A percentile compares a stretch with the other conserved stretches of the same genome.
These are phyloP conservation scores for Cantharis nigra DNA, from an alignment of 2,888 invertebrate genomes.

Conservation along the genomic window DNA sequence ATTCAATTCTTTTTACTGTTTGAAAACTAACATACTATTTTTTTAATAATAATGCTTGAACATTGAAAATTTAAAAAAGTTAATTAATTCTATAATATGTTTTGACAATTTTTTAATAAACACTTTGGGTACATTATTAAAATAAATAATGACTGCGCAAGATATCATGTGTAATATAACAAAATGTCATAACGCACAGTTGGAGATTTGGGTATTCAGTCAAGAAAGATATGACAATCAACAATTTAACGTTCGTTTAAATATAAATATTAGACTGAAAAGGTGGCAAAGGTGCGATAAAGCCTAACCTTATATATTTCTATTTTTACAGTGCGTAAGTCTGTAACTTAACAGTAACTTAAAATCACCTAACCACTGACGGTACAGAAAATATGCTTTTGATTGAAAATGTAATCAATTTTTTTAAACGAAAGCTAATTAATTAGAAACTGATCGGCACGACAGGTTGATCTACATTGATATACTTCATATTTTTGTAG, in stretches of 20 bases:
- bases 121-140: background rate
- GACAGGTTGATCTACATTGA: background rate
- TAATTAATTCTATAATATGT: background rate
- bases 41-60: background rate
- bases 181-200: background rate
- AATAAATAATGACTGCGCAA: background rate
- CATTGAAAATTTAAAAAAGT: background rate
- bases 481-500: background rate
- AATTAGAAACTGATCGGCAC: background rate
- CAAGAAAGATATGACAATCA: background rate
- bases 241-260: background rate
- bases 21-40: too few relatives aligned
- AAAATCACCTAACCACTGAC: too few relatives aligned
- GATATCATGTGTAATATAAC: background rate
- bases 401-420: background rate
- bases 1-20: too few relatives aligned
- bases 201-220: background rate
- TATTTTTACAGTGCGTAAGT: background rate
- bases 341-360: background rate
- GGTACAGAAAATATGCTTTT: background rate
- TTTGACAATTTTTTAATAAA: background rate
- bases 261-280: background rate
- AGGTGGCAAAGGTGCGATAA: background rate
- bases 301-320: background rate
- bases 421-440: background rate